Percentiles rank a stretch among this genome's conserved stretches.
These are phyloP conservation scores for Numenius phaeopus DNA, from an alignment of 2,797 vertebrate species.

Conservation along the genomic window DNA sequence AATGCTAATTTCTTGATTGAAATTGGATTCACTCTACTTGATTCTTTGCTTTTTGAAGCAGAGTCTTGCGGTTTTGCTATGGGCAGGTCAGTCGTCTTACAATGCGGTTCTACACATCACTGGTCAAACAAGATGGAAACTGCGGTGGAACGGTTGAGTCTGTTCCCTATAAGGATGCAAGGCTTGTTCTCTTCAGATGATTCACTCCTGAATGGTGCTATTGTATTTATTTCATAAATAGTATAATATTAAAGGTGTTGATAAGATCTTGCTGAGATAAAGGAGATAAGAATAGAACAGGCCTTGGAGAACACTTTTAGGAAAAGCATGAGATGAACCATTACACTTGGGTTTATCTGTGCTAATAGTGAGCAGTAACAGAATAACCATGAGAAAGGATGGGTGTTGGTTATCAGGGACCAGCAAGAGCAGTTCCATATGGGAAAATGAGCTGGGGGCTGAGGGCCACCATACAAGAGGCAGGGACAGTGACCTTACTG, in stretches of 20 bases:
- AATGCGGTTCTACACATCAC: not conserved
- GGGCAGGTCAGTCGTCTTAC: not conserved
- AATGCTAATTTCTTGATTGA: not conserved
- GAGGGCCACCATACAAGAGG: not conserved
- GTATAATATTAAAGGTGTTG: not conserved
- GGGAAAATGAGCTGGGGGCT: not conserved
- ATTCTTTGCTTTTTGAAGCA: not conserved
- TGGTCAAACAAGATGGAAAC: not conserved
- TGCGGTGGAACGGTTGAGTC: not conserved
- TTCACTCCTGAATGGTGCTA: not conserved
- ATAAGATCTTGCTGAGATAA: not conserved
- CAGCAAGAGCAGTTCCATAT: not conserved
- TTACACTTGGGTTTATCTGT: not conserved
- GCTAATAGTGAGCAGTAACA: not conserved
- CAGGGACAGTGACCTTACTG: not conserved
- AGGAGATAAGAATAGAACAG: not conserved
- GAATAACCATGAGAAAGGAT: not conserved
- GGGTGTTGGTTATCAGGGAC: not conserved
- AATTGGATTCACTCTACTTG: not conserved
- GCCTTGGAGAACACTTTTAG: not conserved
- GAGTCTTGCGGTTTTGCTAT: not conserved
- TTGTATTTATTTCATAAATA: not conserved
- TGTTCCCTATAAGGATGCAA: not conserved
- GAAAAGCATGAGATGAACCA: not conserved
- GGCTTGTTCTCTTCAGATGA: not conserved